A percentile compares a stretch with the other conserved stretches of the same genome.
phyloP scores from a whole-genome alignment of 2,113 vertebrate genomes.

The Elephas maximus region DNA sequence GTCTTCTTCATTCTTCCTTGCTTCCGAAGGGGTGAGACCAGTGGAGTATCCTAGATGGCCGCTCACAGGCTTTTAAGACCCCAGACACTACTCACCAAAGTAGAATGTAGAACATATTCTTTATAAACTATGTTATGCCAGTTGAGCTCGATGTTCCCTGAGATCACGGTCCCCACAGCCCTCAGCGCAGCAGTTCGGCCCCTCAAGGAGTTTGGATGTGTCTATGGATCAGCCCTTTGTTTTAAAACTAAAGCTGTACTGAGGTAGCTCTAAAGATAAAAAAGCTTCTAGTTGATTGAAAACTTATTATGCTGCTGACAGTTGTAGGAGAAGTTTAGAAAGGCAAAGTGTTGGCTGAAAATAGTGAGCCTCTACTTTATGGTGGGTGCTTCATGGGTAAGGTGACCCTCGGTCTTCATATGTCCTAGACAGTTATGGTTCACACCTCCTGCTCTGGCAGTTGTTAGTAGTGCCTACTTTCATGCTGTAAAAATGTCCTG shows the following conservation, averaged over 20 bases:
- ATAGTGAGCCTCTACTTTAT: background rate
- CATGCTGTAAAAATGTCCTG: background rate
- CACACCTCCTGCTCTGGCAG: background rate
- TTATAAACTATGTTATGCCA: no score
- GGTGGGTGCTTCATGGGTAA: background rate
- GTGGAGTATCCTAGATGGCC: no score
- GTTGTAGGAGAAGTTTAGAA: background rate
- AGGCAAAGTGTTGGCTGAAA: background rate
- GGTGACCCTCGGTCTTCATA: background rate
- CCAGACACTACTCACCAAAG: no score
- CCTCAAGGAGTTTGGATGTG: no score
- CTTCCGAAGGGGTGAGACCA: no score
- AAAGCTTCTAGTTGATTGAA: background rate
- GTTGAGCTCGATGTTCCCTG: no score
- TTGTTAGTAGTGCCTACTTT: background rate
- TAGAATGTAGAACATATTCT: no score
- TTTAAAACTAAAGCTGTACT: background rate
- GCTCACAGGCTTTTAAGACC: no score
- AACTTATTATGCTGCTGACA: background rate
- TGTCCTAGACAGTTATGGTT: background rate
- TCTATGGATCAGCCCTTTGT: background rate
- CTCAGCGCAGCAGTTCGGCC: no score
- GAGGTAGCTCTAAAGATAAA: background rate
- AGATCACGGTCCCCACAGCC: no score
- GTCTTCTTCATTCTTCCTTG: no score